phyloP scores from a whole-genome alignment of 2,888 invertebrate genomes.

The Diadromus collaris region DNA sequence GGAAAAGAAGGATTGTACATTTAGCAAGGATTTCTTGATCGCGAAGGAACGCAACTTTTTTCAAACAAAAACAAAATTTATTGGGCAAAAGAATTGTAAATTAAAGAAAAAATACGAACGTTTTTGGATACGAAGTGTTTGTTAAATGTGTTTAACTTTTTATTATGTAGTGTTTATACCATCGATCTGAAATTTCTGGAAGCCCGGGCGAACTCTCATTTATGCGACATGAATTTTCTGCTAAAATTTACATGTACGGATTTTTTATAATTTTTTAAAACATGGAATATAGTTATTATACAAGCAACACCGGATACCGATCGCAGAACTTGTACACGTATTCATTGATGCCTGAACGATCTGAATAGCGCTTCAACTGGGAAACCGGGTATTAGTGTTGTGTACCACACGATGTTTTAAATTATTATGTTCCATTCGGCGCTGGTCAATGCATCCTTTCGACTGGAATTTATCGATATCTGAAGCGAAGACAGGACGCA shows the following conservation, averaged over 20 bases:
- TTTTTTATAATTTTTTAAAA: background rate
- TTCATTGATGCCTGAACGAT: background rate
- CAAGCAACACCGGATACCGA: background rate
- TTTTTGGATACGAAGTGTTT: background rate
- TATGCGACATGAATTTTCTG: background rate
- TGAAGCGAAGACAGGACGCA: background rate
- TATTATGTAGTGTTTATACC: too few relatives aligned
- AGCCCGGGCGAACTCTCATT: background rate
- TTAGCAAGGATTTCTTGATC: background rate
- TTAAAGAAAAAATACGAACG: background rate
- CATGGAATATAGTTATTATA: background rate
- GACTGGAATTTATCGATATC: background rate
- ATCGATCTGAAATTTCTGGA: background rate
- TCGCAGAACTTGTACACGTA: background rate
- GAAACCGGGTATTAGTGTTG: background rate
- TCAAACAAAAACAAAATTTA: too few relatives aligned
- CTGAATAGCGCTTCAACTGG: background rate
- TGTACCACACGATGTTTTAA: background rate
- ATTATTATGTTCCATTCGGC: conserved; percentile 5
- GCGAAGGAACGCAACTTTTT: background rate
- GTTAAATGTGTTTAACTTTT: too few relatives aligned
- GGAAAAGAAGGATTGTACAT: background rate
- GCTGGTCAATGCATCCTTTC: conserved; percentile 9
- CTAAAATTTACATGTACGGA: background rate
- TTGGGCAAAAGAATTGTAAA: background rate